Evolutionary conservation across 1,140 invertebrate species (phyloP), one percentile per base, ranked within the genome.

Genomic region (Tyrophagus putrescentiae): DNA sequence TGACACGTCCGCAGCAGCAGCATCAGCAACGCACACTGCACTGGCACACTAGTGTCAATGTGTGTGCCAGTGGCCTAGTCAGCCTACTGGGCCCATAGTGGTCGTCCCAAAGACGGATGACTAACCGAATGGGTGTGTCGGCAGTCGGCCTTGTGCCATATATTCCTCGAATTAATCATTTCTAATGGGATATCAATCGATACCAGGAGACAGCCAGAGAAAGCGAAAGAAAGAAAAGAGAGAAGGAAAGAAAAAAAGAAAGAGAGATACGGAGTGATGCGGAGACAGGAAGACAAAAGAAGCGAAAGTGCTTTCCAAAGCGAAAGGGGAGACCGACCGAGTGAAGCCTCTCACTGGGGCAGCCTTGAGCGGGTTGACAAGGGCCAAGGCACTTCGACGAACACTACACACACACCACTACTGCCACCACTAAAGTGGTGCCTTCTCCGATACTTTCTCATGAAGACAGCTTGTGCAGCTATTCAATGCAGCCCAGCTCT

Each of bases 141-240:
- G 7, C n/a, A n/a, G n/a, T 7, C 21, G 45, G 18, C 45, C 45
- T 48, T 48, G 45, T 48, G 45, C 45, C 45, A 48, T 29, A 48
- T 48, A 48, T 48, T 48, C 45, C 45, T 13, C 18, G 21, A 48
- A 48, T 48, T 48, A 48, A 48, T 48, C 45, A 48, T 48, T 48
- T 7, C 45, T 48, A 48, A 48, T 48, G 45, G 45, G 7, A 48
- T 48, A 48, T 48, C 45, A 48, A 48, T 48, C 45, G 45, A 48
- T 48, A 48, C 21, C 13, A 18, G 7, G 31, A 48, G 7, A 29
- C 7, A 48, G 21, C 7, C 23, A 7, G 45, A 25, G 45, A 13
- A 39, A 13, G 21, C 45, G 45, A n/a, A 25, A 21, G 6, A 18
- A 48, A 29, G 23, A 29, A 48, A 48, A 48, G 45, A 7, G 45